These are phyloP conservation scores for Aleiodes alternator DNA, from an alignment of 2,888 invertebrate species.

Conservation along the genomic window DNA sequence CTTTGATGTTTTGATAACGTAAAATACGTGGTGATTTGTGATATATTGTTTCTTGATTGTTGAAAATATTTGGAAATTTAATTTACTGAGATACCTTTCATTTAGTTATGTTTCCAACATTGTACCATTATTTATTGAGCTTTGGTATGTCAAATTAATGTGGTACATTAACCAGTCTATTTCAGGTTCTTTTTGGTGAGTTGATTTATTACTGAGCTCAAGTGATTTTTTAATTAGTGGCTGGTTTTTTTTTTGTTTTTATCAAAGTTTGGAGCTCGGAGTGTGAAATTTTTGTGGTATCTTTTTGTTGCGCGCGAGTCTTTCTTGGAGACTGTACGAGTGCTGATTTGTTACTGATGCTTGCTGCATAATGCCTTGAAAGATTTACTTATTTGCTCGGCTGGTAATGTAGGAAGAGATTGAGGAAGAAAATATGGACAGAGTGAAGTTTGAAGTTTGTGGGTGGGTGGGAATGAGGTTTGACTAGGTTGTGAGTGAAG, in stretches of 20 bases:
- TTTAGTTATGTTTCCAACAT: constrained; percentile 5
- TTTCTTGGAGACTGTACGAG: background rate
- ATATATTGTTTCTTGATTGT: background rate
- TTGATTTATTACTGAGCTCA: no score
- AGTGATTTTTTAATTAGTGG: background rate
- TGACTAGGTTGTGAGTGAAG: no score
- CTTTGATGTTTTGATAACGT: background rate
- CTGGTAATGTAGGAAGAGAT: no score
- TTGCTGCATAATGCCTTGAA: background rate
- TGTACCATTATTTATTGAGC: constrained; percentile 13
- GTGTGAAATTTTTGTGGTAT: background rate
- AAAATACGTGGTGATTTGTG: background rate
- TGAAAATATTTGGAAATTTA: background rate
- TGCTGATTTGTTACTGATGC: constrained; percentile 35
- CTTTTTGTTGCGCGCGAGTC: constrained; percentile 16
- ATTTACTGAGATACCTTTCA: background rate
- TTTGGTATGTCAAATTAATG: background rate
- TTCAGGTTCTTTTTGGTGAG: no score
- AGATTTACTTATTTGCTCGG: background rate
- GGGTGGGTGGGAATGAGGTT: no score
- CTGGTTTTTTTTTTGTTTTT: constrained; percentile 7
- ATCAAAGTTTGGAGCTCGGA: background rate
- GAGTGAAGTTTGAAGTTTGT: no score
- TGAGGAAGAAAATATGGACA: no score
- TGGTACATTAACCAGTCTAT: background rate